Evolutionary conservation across 2,888 invertebrate species (phyloP).

Genomic region (Ichneumoninae sp.): DNA sequence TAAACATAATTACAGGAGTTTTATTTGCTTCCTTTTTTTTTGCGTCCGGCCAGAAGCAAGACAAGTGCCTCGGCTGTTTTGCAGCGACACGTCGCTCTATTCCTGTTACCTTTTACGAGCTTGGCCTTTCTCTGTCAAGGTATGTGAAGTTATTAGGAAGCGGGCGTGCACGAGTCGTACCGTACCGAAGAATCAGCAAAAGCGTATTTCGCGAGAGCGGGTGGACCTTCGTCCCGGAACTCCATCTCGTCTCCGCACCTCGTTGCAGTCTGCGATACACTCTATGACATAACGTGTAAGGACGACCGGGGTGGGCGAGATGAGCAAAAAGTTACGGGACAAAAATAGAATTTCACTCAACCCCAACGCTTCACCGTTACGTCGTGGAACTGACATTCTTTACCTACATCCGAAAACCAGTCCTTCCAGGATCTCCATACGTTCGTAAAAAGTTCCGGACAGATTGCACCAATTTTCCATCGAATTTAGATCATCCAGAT

Average conservation of each 20-base stretch:
- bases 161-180: constrained; percentile 56
- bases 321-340: constrained; percentile 24
- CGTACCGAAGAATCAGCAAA: constrained; percentile 33
- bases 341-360: constrained; percentile 30
- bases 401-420: constrained; percentile 27
- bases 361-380: too few relatives aligned
- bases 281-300: not conserved
- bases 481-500: constrained; percentile 44
- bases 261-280: constrained; percentile 64
- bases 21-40: constrained; percentile 59
- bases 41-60: constrained; percentile 55
- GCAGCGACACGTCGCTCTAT: constrained; percentile 40
- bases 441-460: constrained; percentile 26
- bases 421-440: constrained; percentile 29
- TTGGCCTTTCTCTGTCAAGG: constrained; percentile 73
- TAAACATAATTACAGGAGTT: constrained; percentile 77
- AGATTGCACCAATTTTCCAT: constrained; percentile 17
- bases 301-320: too few relatives aligned
- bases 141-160: constrained; percentile 76
- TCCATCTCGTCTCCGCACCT: constrained; percentile 68
- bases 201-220: constrained; percentile 7
- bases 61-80: not conserved
- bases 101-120: constrained; percentile 77
- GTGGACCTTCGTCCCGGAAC: constrained; percentile 42
- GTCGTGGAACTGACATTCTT: constrained; percentile 16